Evolutionary conservation across 1,140 invertebrate genomes (phyloP), one percentile per base, ranked within the genome.

Genomic region (Bombus pascuorum): DNA sequence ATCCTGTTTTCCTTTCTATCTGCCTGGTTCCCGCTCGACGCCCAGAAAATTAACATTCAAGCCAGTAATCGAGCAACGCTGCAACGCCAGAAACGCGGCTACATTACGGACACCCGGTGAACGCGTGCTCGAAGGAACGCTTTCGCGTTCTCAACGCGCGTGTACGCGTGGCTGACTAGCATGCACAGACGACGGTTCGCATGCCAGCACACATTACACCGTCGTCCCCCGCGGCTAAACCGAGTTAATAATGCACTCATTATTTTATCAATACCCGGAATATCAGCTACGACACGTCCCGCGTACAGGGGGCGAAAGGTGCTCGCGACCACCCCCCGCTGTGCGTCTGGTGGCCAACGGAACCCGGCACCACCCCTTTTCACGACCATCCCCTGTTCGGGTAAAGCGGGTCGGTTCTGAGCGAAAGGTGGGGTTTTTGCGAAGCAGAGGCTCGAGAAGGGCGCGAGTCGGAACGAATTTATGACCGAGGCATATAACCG

Each of bases 251-350:
- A 93, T 91, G 91, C 89, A 90, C 92, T 93, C 88, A 92, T 93
- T 92, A 93, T 93, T 93, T 93, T 91, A 92, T 93, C 92, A 92
- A 93, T 93, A 92, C 89, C 83, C 57, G 78, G 91, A 93, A 93
- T 91, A 92, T 91, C 87, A 83, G 84, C 25, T 85, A 83, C 86
- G 88, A 91, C 87, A 89, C 86, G 80, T 90, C 81, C 44, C 70
- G 74, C 79, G 68, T 72, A n/a, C 25, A 70, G 59, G 71, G 85
- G 70, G 73, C 66, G 59, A 77, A 70, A 87, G 87, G 90, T 89
- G 81, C 62, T 83, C 76, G 53, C 77, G 66, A 81, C 65, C 53
- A 53, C n/a, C 78, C 44, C 2, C 44, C 59, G 25, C 28, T 28
- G 10, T 25, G 84, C 86, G 47, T 81, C 86, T 86, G 47, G 18